Percentiles rank a stretch among this genome's conserved stretches.
These are phyloP conservation scores for Nephotettix cincticeps DNA, from an alignment of 1,140 invertebrate genomes.

Conservation along the genomic window DNA sequence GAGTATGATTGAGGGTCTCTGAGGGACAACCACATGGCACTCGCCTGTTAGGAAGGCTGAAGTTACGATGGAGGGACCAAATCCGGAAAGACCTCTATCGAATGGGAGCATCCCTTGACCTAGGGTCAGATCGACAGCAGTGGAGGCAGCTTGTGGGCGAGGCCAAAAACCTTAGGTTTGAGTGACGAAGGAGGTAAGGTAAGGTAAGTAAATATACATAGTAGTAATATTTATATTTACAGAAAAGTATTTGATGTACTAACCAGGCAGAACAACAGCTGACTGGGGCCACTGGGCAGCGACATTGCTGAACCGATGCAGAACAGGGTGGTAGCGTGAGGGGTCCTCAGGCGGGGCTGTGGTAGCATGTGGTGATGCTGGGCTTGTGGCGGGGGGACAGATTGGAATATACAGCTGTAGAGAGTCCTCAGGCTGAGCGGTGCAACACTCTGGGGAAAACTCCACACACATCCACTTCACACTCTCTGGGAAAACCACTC, in stretches of 20 bases:
- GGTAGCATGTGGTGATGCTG: not conserved
- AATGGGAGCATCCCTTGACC: too few relatives aligned
- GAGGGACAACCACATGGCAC: too few relatives aligned
- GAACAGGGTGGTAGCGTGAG: slow-evolving; percentile 65
- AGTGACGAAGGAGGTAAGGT: too few relatives aligned
- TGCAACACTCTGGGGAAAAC: slow-evolving; percentile 90
- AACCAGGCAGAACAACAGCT: slow-evolving; percentile 81
- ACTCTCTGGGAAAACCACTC: slow-evolving; percentile 82
- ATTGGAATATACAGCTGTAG: slow-evolving; percentile 82
- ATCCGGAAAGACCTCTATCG: too few relatives aligned
- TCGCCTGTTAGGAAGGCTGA: too few relatives aligned
- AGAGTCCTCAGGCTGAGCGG: slow-evolving; percentile 91
- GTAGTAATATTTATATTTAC: too few relatives aligned
- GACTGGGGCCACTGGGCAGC: slow-evolving; percentile 83
- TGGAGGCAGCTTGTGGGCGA: too few relatives aligned
- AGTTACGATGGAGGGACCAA: too few relatives aligned
- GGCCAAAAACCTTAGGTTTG: too few relatives aligned
- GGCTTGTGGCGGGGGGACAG: slow-evolving; percentile 43
- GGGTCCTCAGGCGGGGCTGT: slow-evolving; percentile 18
- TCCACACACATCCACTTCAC: slow-evolving; percentile 92
- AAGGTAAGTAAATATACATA: too few relatives aligned
- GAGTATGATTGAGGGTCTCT: too few relatives aligned
- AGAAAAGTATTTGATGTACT: slow-evolving; percentile 32
- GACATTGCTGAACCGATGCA: slow-evolving; percentile 68
- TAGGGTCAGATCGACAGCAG: too few relatives aligned